Base-by-base conservation (phyloP, 2,113 vertebrate genomes). In the Psettodes erumei region DNA sequence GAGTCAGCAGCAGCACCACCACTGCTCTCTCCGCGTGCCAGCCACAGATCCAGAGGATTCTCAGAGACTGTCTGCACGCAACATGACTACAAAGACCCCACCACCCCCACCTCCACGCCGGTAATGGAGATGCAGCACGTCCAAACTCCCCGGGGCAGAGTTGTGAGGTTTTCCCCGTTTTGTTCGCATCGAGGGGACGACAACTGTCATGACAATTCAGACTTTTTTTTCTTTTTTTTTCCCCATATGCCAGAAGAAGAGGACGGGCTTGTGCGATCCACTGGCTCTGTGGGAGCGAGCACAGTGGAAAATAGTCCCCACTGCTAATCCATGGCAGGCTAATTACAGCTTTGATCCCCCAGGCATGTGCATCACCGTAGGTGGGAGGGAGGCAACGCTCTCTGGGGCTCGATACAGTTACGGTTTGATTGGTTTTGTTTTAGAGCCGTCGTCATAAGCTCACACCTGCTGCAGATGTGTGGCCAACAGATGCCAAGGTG, bases 341-440 rank as follows among this genome's bases (percentile, higher is more conserved):
- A 93, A 93, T 92, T 92, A 92, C 86, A 89, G 89, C 86, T 89
- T 85, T 91, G 90, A 89, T 93, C 86, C 89, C 81, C 71, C 51
- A 75, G 83, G 90, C 85, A 40, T 82, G 82, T 78, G 54, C 71
- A 78, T 89, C 75, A 48, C 81, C 32, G 63, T 48, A 75, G 67
- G 82, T 81, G 77, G 77, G 70, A 88, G 84, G 61, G 82, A 67
- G 71, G 63, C 28, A 76, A 71, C 63, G 62, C 23, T 65, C 77
- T 72, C 59, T 62, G 47, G 47, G 66, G 54, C 65, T 69, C 59
- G 48, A 50, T 76, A 58, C 62, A 38, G 35, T 66, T 62, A 60
- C 8, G 1, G 37, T 67, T 72, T 43, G 8, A 73, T 45, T 71
- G 72, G 66, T 51, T 75, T 79, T 63, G 58, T 47, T 62, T 60